Percentiles rank a stretch among this genome's conserved stretches.
Evolutionary conservation across 2,797 vertebrate genomes (phyloP).

Genomic region (Coregonus ussuriensis): DNA sequence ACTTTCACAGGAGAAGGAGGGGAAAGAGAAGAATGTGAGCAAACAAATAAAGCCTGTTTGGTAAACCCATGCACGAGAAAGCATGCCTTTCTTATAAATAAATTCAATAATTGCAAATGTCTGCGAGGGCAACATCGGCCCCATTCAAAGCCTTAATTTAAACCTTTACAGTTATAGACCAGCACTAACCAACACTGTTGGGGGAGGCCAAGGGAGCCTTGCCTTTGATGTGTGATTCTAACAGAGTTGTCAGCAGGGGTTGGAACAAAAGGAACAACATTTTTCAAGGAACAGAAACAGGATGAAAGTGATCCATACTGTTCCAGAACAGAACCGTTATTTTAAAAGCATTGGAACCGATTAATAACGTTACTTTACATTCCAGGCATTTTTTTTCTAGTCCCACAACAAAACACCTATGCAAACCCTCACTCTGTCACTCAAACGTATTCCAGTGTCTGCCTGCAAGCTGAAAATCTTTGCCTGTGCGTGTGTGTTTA

Average conservation of each 20-base stretch:
- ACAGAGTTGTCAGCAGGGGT: background rate
- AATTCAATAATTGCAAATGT: conserved; percentile 51
- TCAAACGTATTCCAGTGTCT: too few species aligned
- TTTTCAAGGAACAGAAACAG: too few species aligned
- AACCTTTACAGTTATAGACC: conserved; percentile 33
- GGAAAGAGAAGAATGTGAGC: conserved; percentile 37
- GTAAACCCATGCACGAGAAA: conserved; percentile 55
- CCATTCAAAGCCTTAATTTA: conserved; percentile 44
- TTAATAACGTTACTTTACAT: too few species aligned
- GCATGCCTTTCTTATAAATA: conserved; percentile 54
- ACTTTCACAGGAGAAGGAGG: conserved; percentile 41
- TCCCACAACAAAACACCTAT: too few species aligned
- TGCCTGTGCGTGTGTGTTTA: too few species aligned
- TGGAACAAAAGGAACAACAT: too few species aligned
- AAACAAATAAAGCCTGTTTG: conserved; percentile 55
- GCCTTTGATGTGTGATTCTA: background rate
- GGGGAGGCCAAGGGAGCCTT: background rate
- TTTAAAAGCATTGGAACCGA: too few species aligned
- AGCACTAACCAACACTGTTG: conserved; percentile 6
- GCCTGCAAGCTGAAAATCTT: too few species aligned
- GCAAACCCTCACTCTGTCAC: too few species aligned
- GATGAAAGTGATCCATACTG: too few species aligned
- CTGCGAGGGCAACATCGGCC: conserved; percentile 37
- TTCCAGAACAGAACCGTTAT: too few species aligned
- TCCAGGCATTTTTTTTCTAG: too few species aligned